Base-by-base conservation (phyloP, 2,797 vertebrate genomes). In the Sebastes oblongus region DNA sequence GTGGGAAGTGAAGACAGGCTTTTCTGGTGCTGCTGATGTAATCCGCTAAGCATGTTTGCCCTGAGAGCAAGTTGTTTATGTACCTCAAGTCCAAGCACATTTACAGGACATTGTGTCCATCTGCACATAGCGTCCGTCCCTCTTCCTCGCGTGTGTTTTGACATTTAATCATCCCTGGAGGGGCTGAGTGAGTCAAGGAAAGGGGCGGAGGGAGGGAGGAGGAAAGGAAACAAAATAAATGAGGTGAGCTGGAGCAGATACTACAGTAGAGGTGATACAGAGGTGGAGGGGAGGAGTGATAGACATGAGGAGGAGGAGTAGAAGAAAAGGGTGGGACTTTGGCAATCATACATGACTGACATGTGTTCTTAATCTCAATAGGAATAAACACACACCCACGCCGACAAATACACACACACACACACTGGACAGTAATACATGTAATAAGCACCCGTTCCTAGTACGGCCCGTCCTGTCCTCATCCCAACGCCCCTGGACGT, bases 11-110 rank as follows among this genome's bases (percentile, higher is more conserved):
- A 50, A 42, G 50, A 58, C 2, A 9, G 62, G 55, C 59, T 58
- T 72, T 65, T 68, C 34, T 61, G 62, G 42, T 24, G 36, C 55
- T 65, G 58, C 50, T 76, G 58, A 75, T 75, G 70, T 29, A 62
- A 77, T 71, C 54, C 50, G 14, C 80, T 72, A 20, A 82, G 71
- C 75, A 59, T 89, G 88, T 90, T 89, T 91, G 77, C 84, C 80
- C 71, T 66, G 12, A 60, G 77, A 84, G 60, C 59, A 56, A 71
- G 72, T 60, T 92, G 90, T 91, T 91, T 85, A 75, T 84, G 83
- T 72, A 68, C 67, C 18, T 50, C 25, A 73, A 73, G 77, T 79
- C 83, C 58, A 71, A 83, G 73, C 81, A 83, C 78, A 74, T 80
- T 79, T 66, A 61, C 36, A 24, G 84, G 77, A 91, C 90, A 83